Evolutionary conservation across 2,888 invertebrate species (phyloP).

Genomic region (Orchestes rusci): DNA sequence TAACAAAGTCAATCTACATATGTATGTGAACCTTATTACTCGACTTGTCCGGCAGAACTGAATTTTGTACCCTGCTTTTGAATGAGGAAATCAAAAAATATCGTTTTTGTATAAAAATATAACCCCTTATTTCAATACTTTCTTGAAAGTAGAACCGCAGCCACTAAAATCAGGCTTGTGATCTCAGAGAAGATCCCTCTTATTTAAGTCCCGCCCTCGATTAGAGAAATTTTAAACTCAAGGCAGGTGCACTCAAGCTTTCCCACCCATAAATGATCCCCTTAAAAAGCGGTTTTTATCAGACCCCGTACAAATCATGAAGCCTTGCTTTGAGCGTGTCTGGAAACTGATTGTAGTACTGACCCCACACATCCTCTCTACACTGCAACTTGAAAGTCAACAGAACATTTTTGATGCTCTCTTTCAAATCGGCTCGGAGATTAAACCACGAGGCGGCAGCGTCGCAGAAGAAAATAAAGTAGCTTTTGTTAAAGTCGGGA

Average conservation of each 20-base stretch:
- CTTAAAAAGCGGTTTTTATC: constrained; percentile 27
- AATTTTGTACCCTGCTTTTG: no score
- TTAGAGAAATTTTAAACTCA: constrained; percentile 32
- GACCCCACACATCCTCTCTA: constrained; percentile 93
- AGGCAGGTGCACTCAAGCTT: constrained; percentile 41
- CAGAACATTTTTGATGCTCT: constrained; percentile 88
- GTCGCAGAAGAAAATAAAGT: constrained; percentile 99
- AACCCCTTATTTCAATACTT: no score
- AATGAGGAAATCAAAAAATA: no score
- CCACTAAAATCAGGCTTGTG: no score
- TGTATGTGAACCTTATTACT: no score
- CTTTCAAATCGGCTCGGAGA: constrained; percentile 87
- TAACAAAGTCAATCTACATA: no score
- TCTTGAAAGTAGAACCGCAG: no score
- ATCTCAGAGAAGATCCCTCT: no score
- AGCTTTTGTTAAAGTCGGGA: constrained; percentile 89
- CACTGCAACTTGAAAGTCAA: constrained; percentile 94
- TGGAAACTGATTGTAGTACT: constrained; percentile 95
- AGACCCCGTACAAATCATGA: constrained; percentile 62
- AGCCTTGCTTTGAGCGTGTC: constrained; percentile 84
- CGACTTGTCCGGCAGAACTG: no score
- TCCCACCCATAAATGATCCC: constrained; percentile 34
- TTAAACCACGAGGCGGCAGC: constrained; percentile 91
- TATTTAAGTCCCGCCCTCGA: constrained; percentile 36
- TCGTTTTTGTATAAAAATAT: no score